phyloP scores from a whole-genome alignment of 2,888 invertebrate genomes.

The Gryllus longicercus region DNA sequence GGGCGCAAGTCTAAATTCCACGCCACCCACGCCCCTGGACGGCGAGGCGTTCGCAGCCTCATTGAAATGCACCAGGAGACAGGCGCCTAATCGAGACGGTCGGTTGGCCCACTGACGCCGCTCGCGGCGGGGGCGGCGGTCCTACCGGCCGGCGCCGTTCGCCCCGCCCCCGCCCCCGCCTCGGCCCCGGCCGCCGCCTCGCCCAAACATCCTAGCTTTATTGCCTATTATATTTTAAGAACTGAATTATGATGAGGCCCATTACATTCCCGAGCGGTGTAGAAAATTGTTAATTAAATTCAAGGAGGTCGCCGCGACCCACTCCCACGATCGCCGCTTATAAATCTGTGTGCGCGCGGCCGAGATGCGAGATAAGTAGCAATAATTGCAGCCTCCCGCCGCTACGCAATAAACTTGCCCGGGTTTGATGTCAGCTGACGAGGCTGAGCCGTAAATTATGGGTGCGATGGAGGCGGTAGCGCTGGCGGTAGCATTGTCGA shows the following conservation, averaged over 20 bases:
- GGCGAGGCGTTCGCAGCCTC: not conserved
- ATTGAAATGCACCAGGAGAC: not conserved
- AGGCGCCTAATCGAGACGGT: not conserved
- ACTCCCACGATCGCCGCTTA: conserved; percentile 17
- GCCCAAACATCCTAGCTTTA: not conserved
- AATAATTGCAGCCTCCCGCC: conserved; percentile 17
- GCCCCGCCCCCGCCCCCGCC: not conserved
- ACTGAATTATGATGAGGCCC: conserved; percentile 17
- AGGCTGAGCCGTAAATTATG: not conserved
- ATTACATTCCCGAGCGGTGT: conserved; percentile 10
- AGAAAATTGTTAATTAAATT: conserved; percentile 17
- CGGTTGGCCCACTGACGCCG: not conserved
- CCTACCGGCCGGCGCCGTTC: not conserved
- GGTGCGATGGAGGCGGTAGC: not conserved
- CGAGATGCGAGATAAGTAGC: conserved; percentile 17
- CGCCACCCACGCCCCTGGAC: not conserved
- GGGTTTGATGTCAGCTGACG: conserved; percentile 17
- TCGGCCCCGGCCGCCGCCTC: not conserved
- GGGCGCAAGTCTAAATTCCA: not conserved
- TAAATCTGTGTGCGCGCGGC: not conserved
- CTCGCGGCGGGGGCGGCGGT: not conserved
- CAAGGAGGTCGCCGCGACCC: conserved; percentile 2
- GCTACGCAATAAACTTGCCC: conserved; percentile 17
- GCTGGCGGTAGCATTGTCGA: not conserved
- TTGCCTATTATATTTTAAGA: conserved; percentile 17